phyloP scores from a whole-genome alignment of 2,113 vertebrate species.

The Gasterosteus nipponicus region DNA sequence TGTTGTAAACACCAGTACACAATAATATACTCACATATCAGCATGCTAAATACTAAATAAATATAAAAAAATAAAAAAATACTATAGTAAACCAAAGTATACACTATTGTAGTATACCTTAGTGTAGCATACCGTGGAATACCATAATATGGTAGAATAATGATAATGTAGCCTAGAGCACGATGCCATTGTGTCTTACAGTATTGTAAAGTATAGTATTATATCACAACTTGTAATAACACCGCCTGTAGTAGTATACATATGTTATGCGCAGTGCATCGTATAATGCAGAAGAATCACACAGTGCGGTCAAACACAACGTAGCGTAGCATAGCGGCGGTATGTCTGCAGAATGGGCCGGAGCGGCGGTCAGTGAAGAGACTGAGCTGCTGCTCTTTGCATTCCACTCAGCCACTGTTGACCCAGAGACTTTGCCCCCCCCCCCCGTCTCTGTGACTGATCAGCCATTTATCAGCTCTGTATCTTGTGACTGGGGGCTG shows the following conservation, averaged over 20 bases:
- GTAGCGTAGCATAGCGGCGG: background rate
- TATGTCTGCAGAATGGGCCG: slow-evolving; percentile 11
- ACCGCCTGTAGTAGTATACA: background rate
- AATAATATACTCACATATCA: background rate
- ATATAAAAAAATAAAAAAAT: background rate
- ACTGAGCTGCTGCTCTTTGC: slow-evolving; percentile 55
- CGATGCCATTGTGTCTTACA: background rate
- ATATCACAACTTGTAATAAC: too few species aligned
- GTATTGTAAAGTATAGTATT: background rate
- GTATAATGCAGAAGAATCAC: background rate
- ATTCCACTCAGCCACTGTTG: slow-evolving; percentile 70
- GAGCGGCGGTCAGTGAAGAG: slow-evolving; percentile 5
- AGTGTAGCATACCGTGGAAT: background rate
- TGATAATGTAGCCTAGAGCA: too few species aligned
- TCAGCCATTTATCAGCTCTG: slow-evolving; percentile 72
- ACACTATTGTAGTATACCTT: background rate
- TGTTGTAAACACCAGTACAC: background rate
- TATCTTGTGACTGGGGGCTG: slow-evolving; percentile 68
- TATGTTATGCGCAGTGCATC: background rate
- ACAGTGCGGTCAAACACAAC: background rate
- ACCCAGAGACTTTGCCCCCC: slow-evolving; percentile 64
- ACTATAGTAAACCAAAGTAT: background rate
- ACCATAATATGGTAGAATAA: too few species aligned
- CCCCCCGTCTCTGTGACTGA: slow-evolving; percentile 62
- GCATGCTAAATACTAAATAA: too few species aligned